These are phyloP conservation scores for Drosophila basisetae DNA, from an alignment of 2,888 invertebrate species.

Conservation along the genomic window DNA sequence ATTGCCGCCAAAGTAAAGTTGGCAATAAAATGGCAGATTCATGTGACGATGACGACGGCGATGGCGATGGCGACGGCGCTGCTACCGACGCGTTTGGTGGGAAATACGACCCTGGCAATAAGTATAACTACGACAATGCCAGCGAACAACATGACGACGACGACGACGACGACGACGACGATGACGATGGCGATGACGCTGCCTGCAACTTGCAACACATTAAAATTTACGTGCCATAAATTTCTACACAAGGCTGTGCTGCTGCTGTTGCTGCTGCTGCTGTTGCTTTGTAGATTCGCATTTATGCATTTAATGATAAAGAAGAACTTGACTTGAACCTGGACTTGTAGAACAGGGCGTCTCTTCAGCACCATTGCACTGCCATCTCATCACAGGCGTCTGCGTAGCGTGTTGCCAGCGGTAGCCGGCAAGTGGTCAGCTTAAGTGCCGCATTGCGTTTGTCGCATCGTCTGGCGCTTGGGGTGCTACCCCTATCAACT, in stretches of 20 bases:
- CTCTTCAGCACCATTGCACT: slow-evolving; percentile 3
- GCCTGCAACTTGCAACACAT: slow-evolving; percentile 63
- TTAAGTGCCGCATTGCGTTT: slow-evolving; percentile 79
- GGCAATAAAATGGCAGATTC: slow-evolving; percentile 82
- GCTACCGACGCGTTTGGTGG: slow-evolving; percentile 68
- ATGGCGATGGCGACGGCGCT: slow-evolving; percentile 51
- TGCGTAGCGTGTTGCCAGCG: slow-evolving; percentile 72
- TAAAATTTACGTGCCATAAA: slow-evolving; percentile 82
- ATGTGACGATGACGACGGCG: slow-evolving; percentile 66
- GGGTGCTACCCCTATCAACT: slow-evolving; percentile 55
- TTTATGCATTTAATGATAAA: slow-evolving; percentile 81
- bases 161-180: slow-evolving; percentile 23
- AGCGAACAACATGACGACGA: slow-evolving; percentile 16
- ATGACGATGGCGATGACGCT: slow-evolving; percentile 34
- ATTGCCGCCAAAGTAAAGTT: slow-evolving; percentile 80
- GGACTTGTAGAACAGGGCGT: not conserved
- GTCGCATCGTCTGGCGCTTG: slow-evolving; percentile 26
- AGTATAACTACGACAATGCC: slow-evolving; percentile 30
- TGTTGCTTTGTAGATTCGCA: slow-evolving; percentile 73
- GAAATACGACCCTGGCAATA: slow-evolving; percentile 61
- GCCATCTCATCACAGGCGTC: slow-evolving; percentile 13
- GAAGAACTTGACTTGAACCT: slow-evolving; percentile 46
- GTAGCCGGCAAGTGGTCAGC: slow-evolving; percentile 62
- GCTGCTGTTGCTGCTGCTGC: slow-evolving; percentile 35
- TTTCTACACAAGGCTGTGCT: slow-evolving; percentile 73